Evolutionary conservation across 2,797 vertebrate genomes (phyloP).

Genomic region (Channallabes apus): DNA sequence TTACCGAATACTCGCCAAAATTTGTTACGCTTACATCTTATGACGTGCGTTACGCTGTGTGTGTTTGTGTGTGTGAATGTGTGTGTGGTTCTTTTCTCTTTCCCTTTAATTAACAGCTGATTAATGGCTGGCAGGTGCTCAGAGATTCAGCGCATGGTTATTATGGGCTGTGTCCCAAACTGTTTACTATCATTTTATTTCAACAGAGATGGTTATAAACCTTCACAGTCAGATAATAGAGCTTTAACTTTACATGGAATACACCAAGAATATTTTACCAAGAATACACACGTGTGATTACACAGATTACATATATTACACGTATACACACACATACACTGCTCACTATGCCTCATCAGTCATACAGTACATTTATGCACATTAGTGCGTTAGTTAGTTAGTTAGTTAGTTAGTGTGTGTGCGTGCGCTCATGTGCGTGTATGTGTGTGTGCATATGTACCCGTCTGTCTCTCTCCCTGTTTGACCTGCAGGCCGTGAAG

Average conservation of each 20-base stretch:
- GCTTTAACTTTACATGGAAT: neutral
- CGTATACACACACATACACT: neutral
- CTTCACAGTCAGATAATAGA: neutral
- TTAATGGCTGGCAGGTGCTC: slow-evolving; percentile 25
- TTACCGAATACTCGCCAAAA: neutral
- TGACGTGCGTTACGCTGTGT: slow-evolving; percentile 12
- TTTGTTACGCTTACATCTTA: neutral
- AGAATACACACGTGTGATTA: neutral
- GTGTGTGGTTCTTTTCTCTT: neutral
- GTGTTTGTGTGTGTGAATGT: slow-evolving; percentile 5
- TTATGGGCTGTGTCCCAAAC: neutral
- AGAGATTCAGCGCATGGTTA: neutral
- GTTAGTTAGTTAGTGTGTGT: too few relatives aligned
- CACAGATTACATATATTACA: neutral
- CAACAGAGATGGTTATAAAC: slow-evolving; percentile 12
- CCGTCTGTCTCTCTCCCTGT: neutral
- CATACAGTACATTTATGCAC: neutral
- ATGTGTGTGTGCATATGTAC: neutral
- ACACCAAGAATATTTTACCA: too few relatives aligned
- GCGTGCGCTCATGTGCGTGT: neutral
- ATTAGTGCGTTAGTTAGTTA: neutral
- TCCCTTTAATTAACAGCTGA: slow-evolving; percentile 32
- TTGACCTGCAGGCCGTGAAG: slow-evolving; percentile 48
- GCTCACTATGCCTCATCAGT: neutral
- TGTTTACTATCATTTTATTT: slow-evolving; percentile 10